Conservation (phyloP, 2,113 vertebrate species). For the Bostrychus sinensis region DNA sequence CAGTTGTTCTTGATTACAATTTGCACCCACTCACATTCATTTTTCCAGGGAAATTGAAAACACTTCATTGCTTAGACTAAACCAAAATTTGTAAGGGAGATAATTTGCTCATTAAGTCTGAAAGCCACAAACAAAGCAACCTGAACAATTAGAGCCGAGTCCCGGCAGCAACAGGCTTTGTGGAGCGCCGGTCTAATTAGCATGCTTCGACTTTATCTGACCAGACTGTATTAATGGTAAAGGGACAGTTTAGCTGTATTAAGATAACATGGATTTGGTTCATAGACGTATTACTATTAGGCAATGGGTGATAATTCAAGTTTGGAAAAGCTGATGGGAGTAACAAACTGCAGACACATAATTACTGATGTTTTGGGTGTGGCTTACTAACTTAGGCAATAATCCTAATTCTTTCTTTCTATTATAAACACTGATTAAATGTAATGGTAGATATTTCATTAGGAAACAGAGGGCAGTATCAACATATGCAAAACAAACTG, state of each 20-base stretch:
- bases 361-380: too few species aligned
- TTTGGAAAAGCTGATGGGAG: not conserved
- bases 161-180: slow-evolving; percentile 53
- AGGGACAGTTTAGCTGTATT: slow-evolving; percentile 38
- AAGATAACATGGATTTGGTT: slow-evolving; percentile 25
- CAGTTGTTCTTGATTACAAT: slow-evolving; percentile 60
- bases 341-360: too few species aligned
- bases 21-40: slow-evolving; percentile 33
- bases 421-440: too few species aligned
- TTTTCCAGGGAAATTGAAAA: slow-evolving; percentile 50
- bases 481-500: too few species aligned
- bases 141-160: slow-evolving; percentile 60
- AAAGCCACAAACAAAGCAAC: slow-evolving; percentile 58
- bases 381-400: too few species aligned
- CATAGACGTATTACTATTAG: not conserved
- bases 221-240: slow-evolving; percentile 35
- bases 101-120: slow-evolving; percentile 68
- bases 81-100: slow-evolving; percentile 52
- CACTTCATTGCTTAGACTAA: slow-evolving; percentile 38
- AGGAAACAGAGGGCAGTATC: too few species aligned
- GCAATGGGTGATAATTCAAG: not conserved
- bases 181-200: slow-evolving; percentile 40
- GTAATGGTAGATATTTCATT: too few species aligned
- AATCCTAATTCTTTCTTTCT: too few species aligned
- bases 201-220: slow-evolving; percentile 41